Base-by-base conservation (phyloP, 2,113 vertebrate genomes). In the Neoarius graeffei region DNA sequence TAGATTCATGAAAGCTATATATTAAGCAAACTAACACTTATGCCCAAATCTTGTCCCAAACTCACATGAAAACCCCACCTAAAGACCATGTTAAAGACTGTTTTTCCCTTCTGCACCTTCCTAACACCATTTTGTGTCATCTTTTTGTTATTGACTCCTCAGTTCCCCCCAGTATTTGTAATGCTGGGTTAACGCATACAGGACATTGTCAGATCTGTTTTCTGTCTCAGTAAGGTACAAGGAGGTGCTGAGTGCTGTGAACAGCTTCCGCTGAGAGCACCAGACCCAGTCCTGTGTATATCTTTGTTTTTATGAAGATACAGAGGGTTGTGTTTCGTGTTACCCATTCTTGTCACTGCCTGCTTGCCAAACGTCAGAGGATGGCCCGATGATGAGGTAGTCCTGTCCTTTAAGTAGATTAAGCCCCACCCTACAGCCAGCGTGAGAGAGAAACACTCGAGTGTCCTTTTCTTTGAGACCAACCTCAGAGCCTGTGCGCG, bases 381-480 rank as follows among this genome's bases (percentile, higher is more conserved):
- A 86, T 76, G 93, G 94, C 8, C 95, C 94, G 0, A 95, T 95
- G 81, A 96, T 91, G 84, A 96, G 92, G 86, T 96, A 95, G n/a
- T 93, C 89, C 74, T 92, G 92, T 57, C 92, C 94, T 67, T 20
- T 42, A 76, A 89, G 85, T 57, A 96, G 90, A 30, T 82, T 82
- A 60, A 96, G 89, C 35, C 89, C 88, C 0, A 91, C 91, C 87
- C 94, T 94, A 89, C 95, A 96, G 81, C 89, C 89, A 14, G 93
- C 93, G 14, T 95, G 93, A n/a, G 94, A 94, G 89, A 95, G 90
- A 85, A 95, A 96, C 8, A 92, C 3, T 83, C 93, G 93, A 20
- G 0, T 92, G 62, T 94, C 91, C 13, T 92, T 92, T 0, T 30
- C 82, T 8, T 83, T 73, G 20, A 95, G 76, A 52, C 91, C 93